Conservation (phyloP, 2,888 invertebrate species). For the Tachina fera region DNA sequence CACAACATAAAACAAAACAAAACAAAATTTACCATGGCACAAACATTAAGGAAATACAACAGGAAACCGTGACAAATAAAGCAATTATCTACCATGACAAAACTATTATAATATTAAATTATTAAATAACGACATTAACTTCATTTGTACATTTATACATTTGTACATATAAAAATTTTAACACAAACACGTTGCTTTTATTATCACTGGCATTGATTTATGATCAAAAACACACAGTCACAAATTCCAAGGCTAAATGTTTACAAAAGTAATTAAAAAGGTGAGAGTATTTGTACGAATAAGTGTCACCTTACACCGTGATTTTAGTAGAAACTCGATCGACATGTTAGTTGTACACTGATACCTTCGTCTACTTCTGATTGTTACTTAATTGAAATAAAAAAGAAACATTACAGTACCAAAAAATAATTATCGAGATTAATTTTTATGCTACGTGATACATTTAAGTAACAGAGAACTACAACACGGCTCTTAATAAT, state of each 20-base stretch:
- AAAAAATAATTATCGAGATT: background rate
- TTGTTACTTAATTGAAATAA: background rate
- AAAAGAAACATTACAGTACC: background rate
- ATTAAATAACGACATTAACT: slow-evolving; percentile 39
- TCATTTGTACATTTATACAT: too few relatives aligned
- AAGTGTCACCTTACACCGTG: slow-evolving; percentile 20
- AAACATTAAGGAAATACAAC: slow-evolving; percentile 60
- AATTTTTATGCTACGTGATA: too few relatives aligned
- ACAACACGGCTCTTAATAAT: too few relatives aligned
- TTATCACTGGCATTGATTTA: slow-evolving; percentile 51
- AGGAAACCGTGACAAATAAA: slow-evolving; percentile 70
- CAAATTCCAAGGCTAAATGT: slow-evolving; percentile 5
- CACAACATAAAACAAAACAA: slow-evolving; percentile 18
- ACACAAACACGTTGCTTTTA: slow-evolving; percentile 34
- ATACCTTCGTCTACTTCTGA: background rate
- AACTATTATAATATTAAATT: slow-evolving; percentile 62
- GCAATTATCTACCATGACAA: slow-evolving; percentile 66
- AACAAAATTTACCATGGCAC: slow-evolving; percentile 18
- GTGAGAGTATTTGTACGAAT: slow-evolving; percentile 6
- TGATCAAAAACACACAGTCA: background rate
- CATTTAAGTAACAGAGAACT: too few relatives aligned
- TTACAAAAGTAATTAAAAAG: slow-evolving; percentile 9
- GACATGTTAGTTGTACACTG: background rate
- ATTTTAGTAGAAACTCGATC: background rate
- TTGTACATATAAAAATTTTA: background rate